phyloP scores from a whole-genome alignment of 2,797 vertebrate genomes.

The Hoplostethus atlanticus region DNA sequence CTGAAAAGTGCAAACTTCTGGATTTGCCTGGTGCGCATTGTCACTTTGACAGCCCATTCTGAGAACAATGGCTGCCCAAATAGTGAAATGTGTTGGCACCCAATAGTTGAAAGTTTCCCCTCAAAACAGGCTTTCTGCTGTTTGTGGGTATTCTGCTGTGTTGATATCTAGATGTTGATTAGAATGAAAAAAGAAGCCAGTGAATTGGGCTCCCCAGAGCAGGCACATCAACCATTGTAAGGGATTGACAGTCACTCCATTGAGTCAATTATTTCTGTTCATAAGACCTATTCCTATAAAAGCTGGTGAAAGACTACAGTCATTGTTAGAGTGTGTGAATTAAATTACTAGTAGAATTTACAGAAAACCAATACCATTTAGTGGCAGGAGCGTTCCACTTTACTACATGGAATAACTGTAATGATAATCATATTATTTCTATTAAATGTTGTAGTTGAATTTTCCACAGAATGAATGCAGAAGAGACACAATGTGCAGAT shows the following conservation, averaged over 20 bases:
- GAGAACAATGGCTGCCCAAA: slow-evolving; percentile 86
- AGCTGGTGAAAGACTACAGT: slow-evolving; percentile 79
- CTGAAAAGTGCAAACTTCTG: slow-evolving; percentile 85
- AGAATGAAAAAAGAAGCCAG: slow-evolving; percentile 81
- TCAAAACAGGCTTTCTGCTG: slow-evolving; percentile 80
- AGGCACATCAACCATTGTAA: slow-evolving; percentile 75
- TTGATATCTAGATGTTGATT: slow-evolving; percentile 87
- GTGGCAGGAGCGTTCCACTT: slow-evolving; percentile 52
- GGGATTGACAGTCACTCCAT: slow-evolving; percentile 83
- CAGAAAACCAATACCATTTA: slow-evolving; percentile 62
- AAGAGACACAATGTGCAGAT: slow-evolving; percentile 15
- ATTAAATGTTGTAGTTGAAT: slow-evolving; percentile 49
- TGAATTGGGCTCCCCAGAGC: slow-evolving; percentile 74
- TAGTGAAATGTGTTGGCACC: slow-evolving; percentile 85
- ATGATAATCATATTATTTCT: slow-evolving; percentile 51
- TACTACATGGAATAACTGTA: slow-evolving; percentile 55
- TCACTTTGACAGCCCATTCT: slow-evolving; percentile 85
- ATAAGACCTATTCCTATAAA: slow-evolving; percentile 77
- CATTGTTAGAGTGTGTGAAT: slow-evolving; percentile 69
- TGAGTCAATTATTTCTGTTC: slow-evolving; percentile 83
- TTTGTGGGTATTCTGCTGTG: slow-evolving; percentile 82
- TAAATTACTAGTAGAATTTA: slow-evolving; percentile 59
- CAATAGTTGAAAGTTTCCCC: slow-evolving; percentile 80
- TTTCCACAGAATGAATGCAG: slow-evolving; percentile 23
- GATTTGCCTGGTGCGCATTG: slow-evolving; percentile 81